A percentile compares a stretch with the other conserved stretches of the same genome.
These are phyloP conservation scores for Pangasius macronema DNA, from an alignment of 2,797 vertebrate species.

Conservation along the genomic window DNA sequence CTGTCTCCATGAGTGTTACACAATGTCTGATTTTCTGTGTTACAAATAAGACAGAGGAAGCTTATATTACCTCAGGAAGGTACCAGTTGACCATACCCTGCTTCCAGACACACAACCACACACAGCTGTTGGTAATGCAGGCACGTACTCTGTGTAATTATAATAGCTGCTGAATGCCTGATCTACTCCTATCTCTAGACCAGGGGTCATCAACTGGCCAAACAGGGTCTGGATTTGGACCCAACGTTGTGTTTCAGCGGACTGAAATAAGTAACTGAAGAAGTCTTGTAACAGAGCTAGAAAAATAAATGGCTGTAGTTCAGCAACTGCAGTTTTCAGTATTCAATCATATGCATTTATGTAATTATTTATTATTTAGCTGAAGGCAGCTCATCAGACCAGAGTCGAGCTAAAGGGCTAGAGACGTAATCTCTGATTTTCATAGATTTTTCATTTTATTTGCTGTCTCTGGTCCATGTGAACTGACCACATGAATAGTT, in stretches of 20 bases:
- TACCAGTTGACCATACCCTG: background rate
- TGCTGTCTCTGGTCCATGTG: background rate
- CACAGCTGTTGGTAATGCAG: conserved; percentile 12
- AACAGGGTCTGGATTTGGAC: background rate
- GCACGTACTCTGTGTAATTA: background rate
- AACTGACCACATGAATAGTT: background rate
- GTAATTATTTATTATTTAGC: background rate
- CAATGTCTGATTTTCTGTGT: background rate
- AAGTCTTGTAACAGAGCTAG: background rate
- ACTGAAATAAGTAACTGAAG: background rate
- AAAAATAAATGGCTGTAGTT: background rate
- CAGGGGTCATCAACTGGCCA: too few species aligned
- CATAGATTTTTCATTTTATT: background rate
- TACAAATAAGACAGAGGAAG: background rate
- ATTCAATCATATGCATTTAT: background rate
- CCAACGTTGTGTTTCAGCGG: background rate
- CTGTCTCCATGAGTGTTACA: background rate
- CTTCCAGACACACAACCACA: background rate
- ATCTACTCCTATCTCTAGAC: background rate
- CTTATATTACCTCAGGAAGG: background rate
- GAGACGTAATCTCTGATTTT: background rate
- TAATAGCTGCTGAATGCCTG: background rate
- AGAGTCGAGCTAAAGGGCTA: background rate
- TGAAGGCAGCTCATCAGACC: background rate
- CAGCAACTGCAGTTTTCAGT: background rate